phyloP scores from a whole-genome alignment of 2,797 vertebrate species.

The Phaenicophaeus curvirostris region DNA sequence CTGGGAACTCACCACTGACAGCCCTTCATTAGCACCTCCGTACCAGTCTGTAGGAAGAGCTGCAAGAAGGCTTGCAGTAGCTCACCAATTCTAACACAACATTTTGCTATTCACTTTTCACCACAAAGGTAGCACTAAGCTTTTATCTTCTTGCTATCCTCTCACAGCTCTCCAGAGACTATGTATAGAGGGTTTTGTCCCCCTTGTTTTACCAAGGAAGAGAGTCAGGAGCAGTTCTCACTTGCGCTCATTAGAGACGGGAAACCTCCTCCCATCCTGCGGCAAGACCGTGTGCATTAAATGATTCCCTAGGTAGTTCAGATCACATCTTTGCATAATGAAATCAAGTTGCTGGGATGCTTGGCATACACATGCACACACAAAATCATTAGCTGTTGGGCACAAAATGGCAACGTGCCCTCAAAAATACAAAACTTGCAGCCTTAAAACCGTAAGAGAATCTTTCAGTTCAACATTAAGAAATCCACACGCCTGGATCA shows the following conservation, averaged over 20 bases:
- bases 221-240: background rate
- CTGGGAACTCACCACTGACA: background rate
- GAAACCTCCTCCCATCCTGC: background rate
- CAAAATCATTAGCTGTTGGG: background rate
- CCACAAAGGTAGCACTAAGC: background rate
- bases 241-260: background rate
- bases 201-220: background rate
- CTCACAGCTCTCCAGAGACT: background rate
- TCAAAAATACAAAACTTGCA: background rate
- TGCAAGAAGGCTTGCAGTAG: background rate
- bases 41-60: background rate
- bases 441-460: background rate
- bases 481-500: background rate
- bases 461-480: background rate
- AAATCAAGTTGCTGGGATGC: background rate
- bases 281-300: background rate
- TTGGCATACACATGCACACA: background rate
- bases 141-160: background rate
- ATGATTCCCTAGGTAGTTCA: background rate
- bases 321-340: background rate
- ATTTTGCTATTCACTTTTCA: background rate
- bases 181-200: background rate
- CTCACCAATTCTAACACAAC: background rate
- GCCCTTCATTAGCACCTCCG: background rate
- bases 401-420: background rate